Evolutionary conservation across 2,888 invertebrate species (phyloP), one percentile per base, ranked within the genome.

Genomic region (Neelides folsomi): DNA sequence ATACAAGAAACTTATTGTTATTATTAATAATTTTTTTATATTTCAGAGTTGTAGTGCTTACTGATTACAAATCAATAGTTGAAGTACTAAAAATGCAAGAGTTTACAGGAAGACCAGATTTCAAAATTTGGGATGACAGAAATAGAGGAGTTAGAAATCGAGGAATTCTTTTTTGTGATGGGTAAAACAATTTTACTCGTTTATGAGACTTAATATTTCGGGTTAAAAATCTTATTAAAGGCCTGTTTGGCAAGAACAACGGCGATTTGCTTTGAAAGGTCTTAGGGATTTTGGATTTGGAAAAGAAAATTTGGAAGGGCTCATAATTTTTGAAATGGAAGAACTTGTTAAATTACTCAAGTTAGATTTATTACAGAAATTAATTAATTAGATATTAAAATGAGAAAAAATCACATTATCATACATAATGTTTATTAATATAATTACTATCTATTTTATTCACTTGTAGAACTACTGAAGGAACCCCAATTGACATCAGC

Each of bases 291-390:
- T 56, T 49, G 58, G 56, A 1, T 58, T 62, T 53, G 62, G 62
- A 1, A 60, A 60, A 20, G 52, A 56, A 39, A 58, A 57, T 27
- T 57, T 62, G 60, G 60, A 60, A 44, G 58, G 57, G 1, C 47
- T 62, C 36, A 52, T 62, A 1, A 10, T 57, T 16, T 51, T 57
- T 39, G 60, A 62, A 37, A 40, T 60, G 16, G 47, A 54, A 38
- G 55, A 62, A 7, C 46, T 62, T n/a, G 36, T 54, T 13, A 49
- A 38, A 9, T 8, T n/a, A 19, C 36, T 59, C 0, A 53, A 56
- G 58, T 59, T 35, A 27, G 42, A n/a, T n/a, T n/a, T n/a, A n/a
- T n/a, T n/a, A n/a, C n/a, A n/a, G n/a, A n/a, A n/a, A n/a, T n/a
- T n/a, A n/a, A n/a, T n/a, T n/a, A n/a, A n/a, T n/a, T n/a, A n/a